phyloP scores from a whole-genome alignment of 2,888 invertebrate genomes.

The Tachina lurida region DNA sequence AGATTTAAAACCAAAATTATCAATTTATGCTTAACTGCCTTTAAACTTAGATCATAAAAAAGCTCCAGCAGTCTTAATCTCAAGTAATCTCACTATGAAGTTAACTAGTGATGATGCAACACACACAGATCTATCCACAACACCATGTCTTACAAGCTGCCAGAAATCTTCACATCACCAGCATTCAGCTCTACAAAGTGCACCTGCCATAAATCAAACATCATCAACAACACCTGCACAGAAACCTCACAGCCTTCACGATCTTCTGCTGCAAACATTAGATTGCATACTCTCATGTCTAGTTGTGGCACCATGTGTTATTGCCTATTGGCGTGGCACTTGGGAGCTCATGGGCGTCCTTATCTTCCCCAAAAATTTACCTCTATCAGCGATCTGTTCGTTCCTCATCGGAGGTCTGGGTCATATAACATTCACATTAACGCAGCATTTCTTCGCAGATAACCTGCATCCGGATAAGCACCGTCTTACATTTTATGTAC shows the following conservation, averaged over 20 bases:
- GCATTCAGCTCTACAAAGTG: conserved; percentile 28
- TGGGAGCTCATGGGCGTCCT: conserved; percentile 91
- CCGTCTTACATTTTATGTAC: conserved; percentile 87
- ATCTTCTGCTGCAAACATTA: conserved; percentile 85
- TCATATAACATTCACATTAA: conserved; percentile 87
- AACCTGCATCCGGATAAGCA: conserved; percentile 87
- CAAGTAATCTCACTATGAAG: conserved; percentile 62
- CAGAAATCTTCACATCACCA: conserved; percentile 62
- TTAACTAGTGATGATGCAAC: conserved; percentile 61
- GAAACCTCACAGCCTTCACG: conserved; percentile 73
- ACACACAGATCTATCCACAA: conserved; percentile 60
- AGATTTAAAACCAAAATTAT: background rate
- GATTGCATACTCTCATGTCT: conserved; percentile 89
- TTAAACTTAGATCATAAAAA: conserved; percentile 6
- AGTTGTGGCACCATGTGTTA: conserved; percentile 91
- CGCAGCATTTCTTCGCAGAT: conserved; percentile 86
- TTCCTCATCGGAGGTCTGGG: conserved; percentile 88
- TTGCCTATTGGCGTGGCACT: conserved; percentile 93
- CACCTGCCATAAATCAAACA: conserved; percentile 52
- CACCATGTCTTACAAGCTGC: conserved; percentile 66
- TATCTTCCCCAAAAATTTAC: conserved; percentile 86
- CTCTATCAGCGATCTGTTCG: conserved; percentile 87
- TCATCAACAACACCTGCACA: conserved; percentile 8
- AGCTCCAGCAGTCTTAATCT: background rate
- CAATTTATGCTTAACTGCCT: conserved; percentile 54